Evolutionary conservation across 2,113 vertebrate species (phyloP), one percentile per base, ranked within the genome.

Genomic region (Hippoglossus stenolepis): DNA sequence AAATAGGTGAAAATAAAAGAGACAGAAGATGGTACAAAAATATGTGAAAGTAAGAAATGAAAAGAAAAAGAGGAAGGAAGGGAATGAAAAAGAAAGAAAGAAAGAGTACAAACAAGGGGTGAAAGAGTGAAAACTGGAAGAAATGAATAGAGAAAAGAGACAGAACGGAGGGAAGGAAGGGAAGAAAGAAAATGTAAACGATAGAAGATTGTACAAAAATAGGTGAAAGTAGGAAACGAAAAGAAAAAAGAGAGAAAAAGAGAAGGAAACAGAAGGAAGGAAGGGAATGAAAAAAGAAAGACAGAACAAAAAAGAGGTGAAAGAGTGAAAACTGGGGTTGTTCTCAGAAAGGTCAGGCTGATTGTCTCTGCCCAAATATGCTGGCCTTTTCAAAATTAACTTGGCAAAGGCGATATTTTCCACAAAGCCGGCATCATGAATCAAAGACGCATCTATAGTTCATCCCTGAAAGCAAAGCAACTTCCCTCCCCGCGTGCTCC

Each of bases 351-450:
- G 94, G 94, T 95, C 94, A 95, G 89, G 77, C 92, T 93, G 93
- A 93, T 95, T 94, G 93, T 93, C 93, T 94, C 89, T 92, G 87
- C 88, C 91, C 93, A 93, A 94, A 94, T 94, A 93, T 94, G 93
- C 93, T 95, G 94, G 93, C 93, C 94, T 95, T 95, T 94, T 93
- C 93, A 94, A 93, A 94, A 94, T 94, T 90, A 94, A 93, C 94
- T 94, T 89, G 90, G 93, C 92, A 92, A 92, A 93, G 93, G 89
- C 89, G 92, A 93, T 93, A 93, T 94, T 94, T 94, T 91, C 92
- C 92, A 92, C 91, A 92, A 92, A 92, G 90, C 89, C 87, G 28
- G 89, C 90, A 87, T 94, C 92, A 92, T 94, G 94, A 94, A 95
- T 95, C 94, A 94, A 92, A 91, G 90, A 85, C 76, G 84, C 84